phyloP scores from a whole-genome alignment of 2,113 vertebrate genomes.

The Eurystomus gularis region DNA sequence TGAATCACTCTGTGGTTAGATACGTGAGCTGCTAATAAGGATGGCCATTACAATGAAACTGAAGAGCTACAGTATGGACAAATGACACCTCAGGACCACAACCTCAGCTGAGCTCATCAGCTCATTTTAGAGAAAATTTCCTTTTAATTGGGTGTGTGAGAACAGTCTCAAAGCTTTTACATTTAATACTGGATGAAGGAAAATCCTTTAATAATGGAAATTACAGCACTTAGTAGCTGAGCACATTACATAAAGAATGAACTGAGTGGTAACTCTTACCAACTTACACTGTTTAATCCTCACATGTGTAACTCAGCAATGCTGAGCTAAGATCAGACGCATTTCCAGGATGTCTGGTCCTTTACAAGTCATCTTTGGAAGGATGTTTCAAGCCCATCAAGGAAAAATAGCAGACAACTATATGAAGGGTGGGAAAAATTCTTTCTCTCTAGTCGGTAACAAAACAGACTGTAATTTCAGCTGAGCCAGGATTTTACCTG shows the following conservation, averaged over 20 bases:
- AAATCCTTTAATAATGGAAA: slow-evolving; percentile 12
- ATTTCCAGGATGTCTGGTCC: not conserved
- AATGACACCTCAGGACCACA: not conserved
- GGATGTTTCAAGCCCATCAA: not conserved
- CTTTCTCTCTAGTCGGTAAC: not conserved
- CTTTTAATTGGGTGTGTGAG: not conserved
- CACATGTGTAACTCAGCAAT: not conserved
- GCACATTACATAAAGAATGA: not conserved
- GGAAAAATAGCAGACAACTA: not conserved
- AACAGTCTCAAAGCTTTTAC: not conserved
- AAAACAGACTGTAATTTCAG: not conserved
- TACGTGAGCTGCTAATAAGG: not conserved
- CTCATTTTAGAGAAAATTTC: not conserved
- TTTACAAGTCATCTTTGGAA: not conserved
- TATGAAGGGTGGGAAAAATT: not conserved
- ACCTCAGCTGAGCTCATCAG: not conserved
- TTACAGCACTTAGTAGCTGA: not conserved
- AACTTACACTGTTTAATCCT: not conserved
- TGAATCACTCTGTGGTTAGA: not conserved
- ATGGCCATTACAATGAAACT: not conserved
- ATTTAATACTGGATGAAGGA: not conserved
- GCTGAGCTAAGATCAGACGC: not conserved
- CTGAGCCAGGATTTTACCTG: not conserved
- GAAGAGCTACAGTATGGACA: not conserved
- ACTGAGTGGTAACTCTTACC: not conserved